Evolutionary conservation across 2,797 vertebrate species (phyloP).

Genomic region (Enteromius unitaeniatus): DNA sequence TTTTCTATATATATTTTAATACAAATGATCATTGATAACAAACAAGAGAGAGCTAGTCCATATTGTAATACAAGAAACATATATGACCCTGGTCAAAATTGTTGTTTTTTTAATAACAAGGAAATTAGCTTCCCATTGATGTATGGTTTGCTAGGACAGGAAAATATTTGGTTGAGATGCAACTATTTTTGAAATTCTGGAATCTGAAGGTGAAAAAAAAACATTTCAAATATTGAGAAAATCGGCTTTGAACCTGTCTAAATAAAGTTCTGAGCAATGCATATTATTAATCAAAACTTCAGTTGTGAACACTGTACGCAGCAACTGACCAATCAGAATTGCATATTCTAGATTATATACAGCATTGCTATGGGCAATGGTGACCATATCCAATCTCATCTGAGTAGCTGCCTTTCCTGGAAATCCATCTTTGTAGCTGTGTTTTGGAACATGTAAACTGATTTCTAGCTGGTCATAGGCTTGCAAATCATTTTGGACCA

Average conservation of each 20-base stretch:
- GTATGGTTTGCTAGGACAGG: no score
- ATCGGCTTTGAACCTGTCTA: no score
- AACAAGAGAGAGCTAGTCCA: neutral
- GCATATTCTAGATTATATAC: neutral
- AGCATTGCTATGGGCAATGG: neutral
- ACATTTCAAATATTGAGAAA: no score
- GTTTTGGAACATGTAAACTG: neutral
- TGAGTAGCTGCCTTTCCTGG: neutral
- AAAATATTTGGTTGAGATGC: no score
- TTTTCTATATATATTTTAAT: no score
- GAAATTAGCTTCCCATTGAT: no score
- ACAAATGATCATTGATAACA: neutral
- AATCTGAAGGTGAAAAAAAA: no score
- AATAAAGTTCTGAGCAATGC: no score
- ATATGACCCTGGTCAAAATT: no score
- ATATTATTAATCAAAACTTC: no score
- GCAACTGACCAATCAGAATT: neutral
- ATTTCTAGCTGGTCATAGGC: neutral
- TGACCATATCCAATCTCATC: neutral
- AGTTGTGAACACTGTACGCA: neutral
- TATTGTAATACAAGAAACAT: neutral
- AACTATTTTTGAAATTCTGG: no score
- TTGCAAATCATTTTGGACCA: neutral
- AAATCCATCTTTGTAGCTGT: neutral
- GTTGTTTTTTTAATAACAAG: no score